Evolutionary conservation across 2,113 vertebrate species (phyloP).

Genomic region (Aix galericulata): DNA sequence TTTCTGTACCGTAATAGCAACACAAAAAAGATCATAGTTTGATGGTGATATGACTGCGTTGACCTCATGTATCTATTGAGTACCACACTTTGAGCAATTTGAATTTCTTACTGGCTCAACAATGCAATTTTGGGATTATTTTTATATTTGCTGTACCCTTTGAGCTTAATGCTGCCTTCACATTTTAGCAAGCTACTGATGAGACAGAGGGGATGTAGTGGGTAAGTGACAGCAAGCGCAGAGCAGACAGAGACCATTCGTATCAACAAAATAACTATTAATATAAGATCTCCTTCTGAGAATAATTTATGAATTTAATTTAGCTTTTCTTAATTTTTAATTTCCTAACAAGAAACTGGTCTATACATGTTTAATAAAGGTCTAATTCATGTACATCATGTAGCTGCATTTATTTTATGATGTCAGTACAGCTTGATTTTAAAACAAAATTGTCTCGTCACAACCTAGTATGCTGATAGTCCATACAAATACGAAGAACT

Average conservation of each 20-base stretch:
- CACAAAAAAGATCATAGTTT: no score
- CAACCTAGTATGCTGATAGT: neutral
- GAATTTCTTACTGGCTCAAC: neutral
- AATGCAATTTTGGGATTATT: neutral
- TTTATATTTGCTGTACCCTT: neutral
- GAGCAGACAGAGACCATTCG: neutral
- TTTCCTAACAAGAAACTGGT: neutral
- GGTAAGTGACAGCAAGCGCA: neutral
- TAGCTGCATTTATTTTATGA: constrained; percentile 2
- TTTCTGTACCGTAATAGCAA: neutral
- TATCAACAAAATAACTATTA: constrained; percentile 5
- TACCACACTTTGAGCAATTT: neutral
- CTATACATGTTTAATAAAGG: constrained; percentile 7
- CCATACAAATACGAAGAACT: neutral
- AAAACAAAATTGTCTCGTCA: neutral
- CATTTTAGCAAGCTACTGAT: neutral
- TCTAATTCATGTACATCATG: neutral
- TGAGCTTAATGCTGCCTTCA: neutral
- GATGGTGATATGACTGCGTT: neutral
- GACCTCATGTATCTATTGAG: neutral
- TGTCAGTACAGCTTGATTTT: neutral
- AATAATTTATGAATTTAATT: constrained; percentile 55
- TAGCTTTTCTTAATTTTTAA: constrained; percentile 19
- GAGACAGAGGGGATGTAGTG: neutral
- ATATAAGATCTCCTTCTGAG: neutral